These are phyloP conservation scores for Tapirus indicus DNA, from an alignment of 2,797 vertebrate genomes.

Conservation along the genomic window DNA sequence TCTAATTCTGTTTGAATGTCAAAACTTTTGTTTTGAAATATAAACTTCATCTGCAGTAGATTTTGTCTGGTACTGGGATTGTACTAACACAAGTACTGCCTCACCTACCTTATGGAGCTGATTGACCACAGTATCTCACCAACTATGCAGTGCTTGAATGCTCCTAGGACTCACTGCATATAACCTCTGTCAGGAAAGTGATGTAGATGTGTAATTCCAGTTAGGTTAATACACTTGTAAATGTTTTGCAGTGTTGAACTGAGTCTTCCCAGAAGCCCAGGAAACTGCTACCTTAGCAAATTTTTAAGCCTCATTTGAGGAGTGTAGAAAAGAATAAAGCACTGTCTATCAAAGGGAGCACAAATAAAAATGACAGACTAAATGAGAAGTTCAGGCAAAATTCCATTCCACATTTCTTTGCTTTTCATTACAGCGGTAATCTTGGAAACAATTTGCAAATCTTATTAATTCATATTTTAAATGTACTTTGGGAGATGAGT, in stretches of 20 bases:
- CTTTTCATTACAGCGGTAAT: constrained; percentile 10
- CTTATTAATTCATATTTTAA: constrained; percentile 40
- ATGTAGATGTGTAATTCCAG: neutral
- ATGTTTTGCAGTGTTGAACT: neutral
- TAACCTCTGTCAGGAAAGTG: neutral
- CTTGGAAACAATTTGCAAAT: constrained; percentile 55
- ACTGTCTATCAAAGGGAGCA: constrained; percentile 30
- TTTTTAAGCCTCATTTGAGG: constrained; percentile 37
- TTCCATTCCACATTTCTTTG: constrained; percentile 37
- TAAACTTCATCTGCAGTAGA: neutral
- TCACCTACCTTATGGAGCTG: neutral
- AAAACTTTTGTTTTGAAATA: constrained; percentile 64
- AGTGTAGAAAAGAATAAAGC: constrained; percentile 43
- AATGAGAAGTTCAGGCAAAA: constrained; percentile 1
- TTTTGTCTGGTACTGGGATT: neutral
- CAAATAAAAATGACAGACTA: constrained; percentile 43
- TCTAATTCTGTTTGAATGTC: constrained; percentile 53
- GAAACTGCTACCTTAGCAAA: neutral
- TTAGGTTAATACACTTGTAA: neutral
- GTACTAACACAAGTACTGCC: neutral
- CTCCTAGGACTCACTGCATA: neutral
- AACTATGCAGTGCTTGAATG: neutral
- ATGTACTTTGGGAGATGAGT: constrained; percentile 22
- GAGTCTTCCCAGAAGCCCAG: constrained; percentile 4
- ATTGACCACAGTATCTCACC: neutral